Evolutionary conservation across 2,888 invertebrate species (phyloP).

Genomic region (Calameuta pallipes): DNA sequence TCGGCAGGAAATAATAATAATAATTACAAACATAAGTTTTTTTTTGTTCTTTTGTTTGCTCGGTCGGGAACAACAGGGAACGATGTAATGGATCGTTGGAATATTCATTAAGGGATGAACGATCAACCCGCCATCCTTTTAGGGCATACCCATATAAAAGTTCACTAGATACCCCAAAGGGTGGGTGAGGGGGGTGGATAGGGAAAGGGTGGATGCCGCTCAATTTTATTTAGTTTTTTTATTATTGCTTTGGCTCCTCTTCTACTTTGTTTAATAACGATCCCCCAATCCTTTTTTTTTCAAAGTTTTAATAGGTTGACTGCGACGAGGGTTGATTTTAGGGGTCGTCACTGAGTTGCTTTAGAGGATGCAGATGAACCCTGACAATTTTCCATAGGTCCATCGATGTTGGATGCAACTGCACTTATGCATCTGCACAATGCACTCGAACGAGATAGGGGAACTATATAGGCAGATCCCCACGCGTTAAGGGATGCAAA

Average conservation of each 20-base stretch:
- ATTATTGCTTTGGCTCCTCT: neutral
- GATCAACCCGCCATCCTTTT: neutral
- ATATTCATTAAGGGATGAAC: neutral
- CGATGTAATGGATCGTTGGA: neutral
- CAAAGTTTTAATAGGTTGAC: neutral
- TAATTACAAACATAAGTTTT: neutral
- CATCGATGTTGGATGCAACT: neutral
- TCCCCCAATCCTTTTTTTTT: neutral
- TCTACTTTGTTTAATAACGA: neutral
- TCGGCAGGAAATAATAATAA: neutral
- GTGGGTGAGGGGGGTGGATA: neutral
- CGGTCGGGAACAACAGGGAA: neutral
- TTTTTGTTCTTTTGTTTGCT: neutral
- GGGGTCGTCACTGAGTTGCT: neutral
- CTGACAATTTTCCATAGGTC: neutral
- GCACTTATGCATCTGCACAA: conserved; percentile 32
- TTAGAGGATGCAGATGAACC: neutral
- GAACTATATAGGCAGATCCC: neutral
- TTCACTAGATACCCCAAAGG: neutral
- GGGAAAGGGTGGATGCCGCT: neutral
- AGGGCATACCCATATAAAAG: neutral
- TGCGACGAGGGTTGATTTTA: neutral
- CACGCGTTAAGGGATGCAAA: neutral
- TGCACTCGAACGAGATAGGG: conserved; percentile 25
- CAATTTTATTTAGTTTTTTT: neutral